phyloP scores from a whole-genome alignment of 2,888 invertebrate species.

The Drosophila tripunctata region DNA sequence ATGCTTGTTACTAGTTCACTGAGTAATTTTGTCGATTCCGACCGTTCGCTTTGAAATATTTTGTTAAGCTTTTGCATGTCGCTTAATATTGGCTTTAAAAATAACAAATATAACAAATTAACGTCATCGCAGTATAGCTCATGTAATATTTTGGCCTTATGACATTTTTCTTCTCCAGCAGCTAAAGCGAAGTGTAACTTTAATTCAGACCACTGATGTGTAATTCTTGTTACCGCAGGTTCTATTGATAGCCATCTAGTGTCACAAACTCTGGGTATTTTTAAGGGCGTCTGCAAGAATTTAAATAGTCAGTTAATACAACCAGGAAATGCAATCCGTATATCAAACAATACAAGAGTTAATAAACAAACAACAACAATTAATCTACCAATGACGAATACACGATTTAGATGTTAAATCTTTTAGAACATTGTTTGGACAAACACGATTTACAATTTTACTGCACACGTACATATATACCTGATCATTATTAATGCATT shows the following conservation, averaged over 20 bases:
- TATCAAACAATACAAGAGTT: background rate
- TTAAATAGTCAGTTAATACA: background rate
- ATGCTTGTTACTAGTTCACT: background rate
- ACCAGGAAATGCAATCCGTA: background rate
- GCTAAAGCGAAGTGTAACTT: constrained; percentile 3
- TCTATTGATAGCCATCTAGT: constrained; percentile 7
- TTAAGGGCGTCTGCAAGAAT: background rate
- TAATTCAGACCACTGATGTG: constrained; percentile 3
- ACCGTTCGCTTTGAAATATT: background rate
- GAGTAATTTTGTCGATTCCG: background rate
- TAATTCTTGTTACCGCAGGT: background rate
- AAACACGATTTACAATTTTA: constrained; percentile 14
- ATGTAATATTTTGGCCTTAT: constrained; percentile 1
- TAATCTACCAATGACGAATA: background rate
- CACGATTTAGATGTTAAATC: constrained; percentile 2
- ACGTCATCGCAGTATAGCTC: background rate
- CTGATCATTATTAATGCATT: constrained; percentile 25
- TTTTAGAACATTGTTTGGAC: background rate
- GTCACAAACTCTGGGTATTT: constrained; percentile 7
- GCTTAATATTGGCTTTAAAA: background rate
- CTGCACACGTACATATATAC: constrained; percentile 21
- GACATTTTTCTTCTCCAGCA: background rate
- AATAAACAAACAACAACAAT: background rate
- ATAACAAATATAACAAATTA: constrained; percentile 5
- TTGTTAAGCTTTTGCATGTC: background rate